Percentiles rank a stretch among this genome's conserved stretches.
Conservation (phyloP, 2,797 vertebrate species). For the Podargus strigoides region DNA sequence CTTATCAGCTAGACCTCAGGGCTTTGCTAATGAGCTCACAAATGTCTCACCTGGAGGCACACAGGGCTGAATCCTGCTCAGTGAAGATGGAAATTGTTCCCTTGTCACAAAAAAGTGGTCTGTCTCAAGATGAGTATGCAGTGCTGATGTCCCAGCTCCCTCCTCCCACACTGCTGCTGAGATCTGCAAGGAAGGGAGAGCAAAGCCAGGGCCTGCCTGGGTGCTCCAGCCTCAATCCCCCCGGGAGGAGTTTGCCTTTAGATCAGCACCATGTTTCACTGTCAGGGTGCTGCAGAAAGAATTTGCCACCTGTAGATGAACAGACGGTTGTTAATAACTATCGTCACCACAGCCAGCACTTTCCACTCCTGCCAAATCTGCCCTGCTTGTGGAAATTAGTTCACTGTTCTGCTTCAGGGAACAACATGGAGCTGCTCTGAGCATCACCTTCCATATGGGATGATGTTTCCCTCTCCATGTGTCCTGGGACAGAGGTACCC, state of each 20-base stretch:
- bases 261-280: not conserved
- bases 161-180: not conserved
- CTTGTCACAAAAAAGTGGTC: not conserved
- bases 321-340: not conserved
- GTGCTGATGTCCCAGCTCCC: not conserved
- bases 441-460: rapidly evolving
- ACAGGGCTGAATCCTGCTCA: not conserved
- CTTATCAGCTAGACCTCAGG: not conserved
- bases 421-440: not conserved
- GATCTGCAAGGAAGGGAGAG: not conserved
- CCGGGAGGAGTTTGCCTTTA: not conserved
- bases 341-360: not conserved
- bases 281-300: not conserved
- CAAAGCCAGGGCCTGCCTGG: not conserved
- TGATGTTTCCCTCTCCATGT: not conserved
- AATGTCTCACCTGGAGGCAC: not conserved
- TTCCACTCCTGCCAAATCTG: not conserved
- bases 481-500: not conserved
- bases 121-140: not conserved
- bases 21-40: not conserved
- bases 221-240: not conserved
- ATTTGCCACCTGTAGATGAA: not conserved
- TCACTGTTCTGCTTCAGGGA: not conserved
- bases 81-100: not conserved
- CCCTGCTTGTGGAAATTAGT: not conserved